Evolutionary conservation across 1,140 invertebrate genomes (phyloP), one percentile per base, ranked within the genome.

Genomic region (Megathymus violae): DNA sequence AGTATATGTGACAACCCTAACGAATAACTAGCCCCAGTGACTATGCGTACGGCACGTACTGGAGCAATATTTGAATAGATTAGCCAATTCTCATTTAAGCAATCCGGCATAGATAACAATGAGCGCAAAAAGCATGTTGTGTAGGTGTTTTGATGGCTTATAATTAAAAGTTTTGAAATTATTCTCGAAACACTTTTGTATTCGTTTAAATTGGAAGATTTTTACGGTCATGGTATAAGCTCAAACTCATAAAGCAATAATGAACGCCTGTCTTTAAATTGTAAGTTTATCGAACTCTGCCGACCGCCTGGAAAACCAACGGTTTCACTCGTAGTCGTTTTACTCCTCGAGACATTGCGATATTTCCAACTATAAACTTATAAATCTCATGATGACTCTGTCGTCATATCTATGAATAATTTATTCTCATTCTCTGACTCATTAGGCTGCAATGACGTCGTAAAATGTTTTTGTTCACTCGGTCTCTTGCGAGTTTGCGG

Each of bases 31-130:
- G 27, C 27, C 7, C 19, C 2, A 22, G 19, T 22, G 19, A 5
- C 19, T 22, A 22, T 7, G 27, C 27, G 34, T 52, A 52, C 15
- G 3, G 10, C 36, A 22, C 25, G 13, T 41, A 54, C 38, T 54
- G 51, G 51, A 25, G 41, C 51, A 54, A 54, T 43, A 56, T 56
- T 56, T 56, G 51, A 44, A 56, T 56, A 56, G 52, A 56, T 56
- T 56, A 22, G 38, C 38, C 38, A 34, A 56, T 56, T 15, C 48
- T 51, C 50, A 16, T 19, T 56, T 41, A 43, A 22, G 51, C 51
- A 43, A 56, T 17, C 16, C 25, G 38, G 19, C 38, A 54, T 13
- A 17, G 51, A 43, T 56, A 43, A 56, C 38, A 56, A 56, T 56
- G 51, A 43, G 10, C 15, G 36, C 51, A 56, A 56, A 56, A 56